Evolutionary conservation across 2,888 invertebrate species (phyloP).

Genomic region (Epinotia nisella): DNA sequence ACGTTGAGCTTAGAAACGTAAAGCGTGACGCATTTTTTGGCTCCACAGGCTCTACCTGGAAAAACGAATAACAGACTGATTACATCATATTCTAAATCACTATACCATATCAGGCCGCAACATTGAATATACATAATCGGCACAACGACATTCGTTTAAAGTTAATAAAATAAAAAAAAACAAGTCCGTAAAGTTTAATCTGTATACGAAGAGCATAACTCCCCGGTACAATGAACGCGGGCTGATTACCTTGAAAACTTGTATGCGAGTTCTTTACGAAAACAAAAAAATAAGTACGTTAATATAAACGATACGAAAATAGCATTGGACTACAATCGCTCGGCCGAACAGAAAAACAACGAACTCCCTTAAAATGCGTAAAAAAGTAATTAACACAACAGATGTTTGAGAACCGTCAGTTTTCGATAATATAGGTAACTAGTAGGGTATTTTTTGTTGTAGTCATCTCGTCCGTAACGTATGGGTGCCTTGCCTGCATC

Average conservation of each 20-base stretch:
- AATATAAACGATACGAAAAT: slow-evolving; percentile 39
- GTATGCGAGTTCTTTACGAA: slow-evolving; percentile 59
- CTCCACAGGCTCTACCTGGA: neutral
- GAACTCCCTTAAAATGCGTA: slow-evolving; percentile 9
- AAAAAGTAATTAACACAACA: slow-evolving; percentile 49
- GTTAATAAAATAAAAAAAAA: slow-evolving; percentile 35
- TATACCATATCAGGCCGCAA: slow-evolving; percentile 29
- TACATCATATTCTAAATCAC: slow-evolving; percentile 33
- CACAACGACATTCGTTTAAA: slow-evolving; percentile 38
- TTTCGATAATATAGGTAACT: slow-evolving; percentile 70
- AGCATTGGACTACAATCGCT: slow-evolving; percentile 27
- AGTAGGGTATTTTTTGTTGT: slow-evolving; percentile 83
- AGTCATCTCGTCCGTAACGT: slow-evolving; percentile 82
- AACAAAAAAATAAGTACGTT: slow-evolving; percentile 55
- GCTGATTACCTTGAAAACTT: slow-evolving; percentile 75
- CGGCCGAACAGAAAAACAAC: slow-evolving; percentile 14
- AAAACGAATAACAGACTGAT: slow-evolving; percentile 33
- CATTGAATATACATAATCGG: slow-evolving; percentile 32
- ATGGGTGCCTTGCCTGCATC: slow-evolving; percentile 79
- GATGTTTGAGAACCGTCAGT: slow-evolving; percentile 71
- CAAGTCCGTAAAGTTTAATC: slow-evolving; percentile 39
- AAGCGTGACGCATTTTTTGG: slow-evolving; percentile 12
- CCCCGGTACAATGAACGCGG: slow-evolving; percentile 78
- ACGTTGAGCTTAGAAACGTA: slow-evolving; percentile 15
- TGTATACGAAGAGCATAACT: slow-evolving; percentile 50